Conservation (phyloP, 35 echinoderm and acorn worm species). For the Patiria miniata region DNA sequence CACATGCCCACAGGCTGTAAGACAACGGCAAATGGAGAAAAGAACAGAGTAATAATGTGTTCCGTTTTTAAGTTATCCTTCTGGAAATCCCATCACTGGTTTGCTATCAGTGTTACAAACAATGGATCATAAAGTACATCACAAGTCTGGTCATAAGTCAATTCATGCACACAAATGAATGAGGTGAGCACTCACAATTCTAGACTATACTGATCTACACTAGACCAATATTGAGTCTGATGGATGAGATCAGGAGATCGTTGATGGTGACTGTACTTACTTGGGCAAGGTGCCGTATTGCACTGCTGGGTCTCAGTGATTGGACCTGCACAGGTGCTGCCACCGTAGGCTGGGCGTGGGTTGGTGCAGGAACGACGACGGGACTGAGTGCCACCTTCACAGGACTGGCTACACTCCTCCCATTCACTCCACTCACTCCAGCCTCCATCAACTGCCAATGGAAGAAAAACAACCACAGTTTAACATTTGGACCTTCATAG, state of each 20-base stretch:
- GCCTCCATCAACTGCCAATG: constrained; percentile 53
- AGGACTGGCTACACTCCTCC: constrained; percentile 56
- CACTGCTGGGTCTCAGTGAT: constrained; percentile 28
- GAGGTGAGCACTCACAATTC: background rate
- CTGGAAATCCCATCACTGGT: too few species aligned
- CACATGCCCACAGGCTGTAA: constrained; percentile 17
- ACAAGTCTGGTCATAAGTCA: too few species aligned
- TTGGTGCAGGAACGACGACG: constrained; percentile 60
- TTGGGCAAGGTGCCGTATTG: constrained; percentile 47
- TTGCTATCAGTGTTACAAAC: too few species aligned
- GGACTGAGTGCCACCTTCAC: constrained; percentile 55
- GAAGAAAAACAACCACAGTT: too few species aligned
- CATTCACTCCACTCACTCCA: constrained; percentile 63
- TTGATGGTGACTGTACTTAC: constrained; percentile 37
- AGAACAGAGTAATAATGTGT: too few species aligned
- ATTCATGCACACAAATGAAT: too few species aligned
- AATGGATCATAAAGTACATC: too few species aligned
- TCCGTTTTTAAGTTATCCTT: too few species aligned
- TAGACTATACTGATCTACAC: background rate
- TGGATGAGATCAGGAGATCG: background rate
- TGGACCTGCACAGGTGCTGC: constrained; percentile 34
- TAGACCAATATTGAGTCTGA: background rate
- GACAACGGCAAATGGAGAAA: background rate
- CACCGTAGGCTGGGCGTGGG: constrained; percentile 64
- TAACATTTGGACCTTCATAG: background rate